Conservation (phyloP, 53 echinoderm and acorn worm genomes). For the Echinarachnius parma region DNA sequence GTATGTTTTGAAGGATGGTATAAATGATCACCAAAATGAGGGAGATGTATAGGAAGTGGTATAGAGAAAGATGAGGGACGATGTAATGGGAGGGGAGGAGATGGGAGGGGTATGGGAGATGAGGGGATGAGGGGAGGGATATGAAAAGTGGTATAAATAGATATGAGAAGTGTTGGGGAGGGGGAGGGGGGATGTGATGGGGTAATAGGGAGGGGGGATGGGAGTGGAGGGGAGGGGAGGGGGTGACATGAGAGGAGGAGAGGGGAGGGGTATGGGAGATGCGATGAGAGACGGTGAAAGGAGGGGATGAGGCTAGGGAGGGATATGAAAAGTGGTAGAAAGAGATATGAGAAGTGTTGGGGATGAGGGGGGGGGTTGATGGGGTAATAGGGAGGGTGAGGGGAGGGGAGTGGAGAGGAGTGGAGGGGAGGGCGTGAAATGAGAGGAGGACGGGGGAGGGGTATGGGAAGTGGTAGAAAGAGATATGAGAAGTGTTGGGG, state of each 20-base stretch:
- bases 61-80: not conserved
- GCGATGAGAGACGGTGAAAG: not conserved
- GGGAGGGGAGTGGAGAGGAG: not conserved
- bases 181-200: constrained; percentile 13
- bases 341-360: not conserved
- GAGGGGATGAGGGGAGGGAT: too few relatives aligned
- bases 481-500: not conserved
- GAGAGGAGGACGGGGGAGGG: not conserved
- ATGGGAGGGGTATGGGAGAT: not conserved
- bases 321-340: not conserved
- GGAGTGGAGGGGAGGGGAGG: not conserved
- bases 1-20: not conserved
- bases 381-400: not conserved
- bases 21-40: not conserved
- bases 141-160: not conserved
- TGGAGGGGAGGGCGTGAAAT: not conserved
- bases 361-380: not conserved
- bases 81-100: not conserved
- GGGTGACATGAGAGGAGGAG: not conserved
- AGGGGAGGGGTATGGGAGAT: constrained; percentile 13
- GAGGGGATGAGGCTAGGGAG: not conserved
- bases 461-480: not conserved
- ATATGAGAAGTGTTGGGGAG: not conserved
- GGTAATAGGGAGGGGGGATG: not conserved
- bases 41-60: not conserved